phyloP scores from a whole-genome alignment of 2,797 vertebrate species.

The Xenopus petersii region DNA sequence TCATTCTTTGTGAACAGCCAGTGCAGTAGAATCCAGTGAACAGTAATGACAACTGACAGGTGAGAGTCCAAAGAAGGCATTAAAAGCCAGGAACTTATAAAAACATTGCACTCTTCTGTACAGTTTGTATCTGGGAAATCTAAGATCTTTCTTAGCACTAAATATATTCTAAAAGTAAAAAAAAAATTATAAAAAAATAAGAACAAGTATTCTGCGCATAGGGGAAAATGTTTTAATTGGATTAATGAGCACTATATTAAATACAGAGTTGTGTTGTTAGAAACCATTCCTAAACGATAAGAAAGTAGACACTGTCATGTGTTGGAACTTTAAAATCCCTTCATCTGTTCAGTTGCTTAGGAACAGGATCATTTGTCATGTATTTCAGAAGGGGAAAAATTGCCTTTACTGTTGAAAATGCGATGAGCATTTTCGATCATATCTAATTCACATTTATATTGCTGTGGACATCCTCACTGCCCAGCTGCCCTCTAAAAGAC shows the following conservation, averaged over 20 bases:
- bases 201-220: neutral
- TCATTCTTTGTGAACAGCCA: no score
- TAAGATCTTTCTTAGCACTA: no score
- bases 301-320: slow-evolving; percentile 49
- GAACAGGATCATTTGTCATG: slow-evolving; percentile 70
- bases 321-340: slow-evolving; percentile 67
- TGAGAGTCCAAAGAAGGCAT: no score
- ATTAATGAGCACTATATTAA: slow-evolving; percentile 31
- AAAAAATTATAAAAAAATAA: no score
- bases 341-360: slow-evolving; percentile 68
- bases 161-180: no score
- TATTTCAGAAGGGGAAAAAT: slow-evolving; percentile 63
- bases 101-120: no score
- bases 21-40: no score
- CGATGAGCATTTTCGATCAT: slow-evolving; percentile 64
- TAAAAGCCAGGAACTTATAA: no score
- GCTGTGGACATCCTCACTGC: slow-evolving; percentile 67
- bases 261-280: slow-evolving; percentile 11
- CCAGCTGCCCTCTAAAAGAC: slow-evolving; percentile 71
- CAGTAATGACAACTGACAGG: no score
- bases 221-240: slow-evolving; percentile 20
- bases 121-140: no score
- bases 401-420: slow-evolving; percentile 65
- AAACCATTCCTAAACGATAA: slow-evolving; percentile 30
- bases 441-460: slow-evolving; percentile 73